Conservation (phyloP, 2,888 invertebrate genomes). For the Lochmaea crataegi region DNA sequence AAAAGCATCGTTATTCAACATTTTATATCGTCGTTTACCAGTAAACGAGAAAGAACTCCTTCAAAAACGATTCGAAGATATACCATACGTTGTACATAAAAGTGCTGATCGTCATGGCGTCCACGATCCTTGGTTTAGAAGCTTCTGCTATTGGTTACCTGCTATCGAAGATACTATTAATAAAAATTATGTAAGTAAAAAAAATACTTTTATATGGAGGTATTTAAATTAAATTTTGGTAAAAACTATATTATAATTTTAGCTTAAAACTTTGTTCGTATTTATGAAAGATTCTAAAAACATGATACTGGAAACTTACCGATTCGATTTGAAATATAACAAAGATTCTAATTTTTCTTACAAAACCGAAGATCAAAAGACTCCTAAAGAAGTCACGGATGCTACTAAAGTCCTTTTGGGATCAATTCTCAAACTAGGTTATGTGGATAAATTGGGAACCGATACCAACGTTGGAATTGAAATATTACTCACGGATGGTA, state of each 20-base stretch:
- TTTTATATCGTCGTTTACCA: constrained; percentile 34
- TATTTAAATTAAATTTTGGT: not conserved
- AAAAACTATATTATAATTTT: not conserved
- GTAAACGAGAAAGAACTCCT: constrained; percentile 32
- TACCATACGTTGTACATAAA: constrained; percentile 35
- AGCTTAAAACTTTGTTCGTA: constrained; percentile 38
- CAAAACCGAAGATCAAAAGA: constrained; percentile 16
- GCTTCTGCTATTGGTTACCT: constrained; percentile 31
- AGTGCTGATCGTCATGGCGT: constrained; percentile 6
- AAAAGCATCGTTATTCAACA: constrained; percentile 38
- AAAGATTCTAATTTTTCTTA: constrained; percentile 21
- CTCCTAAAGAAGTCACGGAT: constrained; percentile 24
- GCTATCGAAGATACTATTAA: constrained; percentile 39
- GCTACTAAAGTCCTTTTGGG: constrained; percentile 31
- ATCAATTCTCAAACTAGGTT: constrained; percentile 28
- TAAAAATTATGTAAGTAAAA: constrained; percentile 41
- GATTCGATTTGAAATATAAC: constrained; percentile 40
- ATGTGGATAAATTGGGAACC: constrained; percentile 21
- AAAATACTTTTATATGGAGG: not conserved
- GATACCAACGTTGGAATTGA: constrained; percentile 30
- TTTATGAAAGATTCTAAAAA: constrained; percentile 28
- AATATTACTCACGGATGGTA: constrained; percentile 33
- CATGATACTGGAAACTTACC: constrained; percentile 34
- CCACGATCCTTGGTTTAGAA: constrained; percentile 27
- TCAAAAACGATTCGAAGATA: constrained; percentile 22